These are phyloP conservation scores for Notechis scutatus DNA, from an alignment of 2,113 vertebrate genomes.

Conservation along the genomic window DNA sequence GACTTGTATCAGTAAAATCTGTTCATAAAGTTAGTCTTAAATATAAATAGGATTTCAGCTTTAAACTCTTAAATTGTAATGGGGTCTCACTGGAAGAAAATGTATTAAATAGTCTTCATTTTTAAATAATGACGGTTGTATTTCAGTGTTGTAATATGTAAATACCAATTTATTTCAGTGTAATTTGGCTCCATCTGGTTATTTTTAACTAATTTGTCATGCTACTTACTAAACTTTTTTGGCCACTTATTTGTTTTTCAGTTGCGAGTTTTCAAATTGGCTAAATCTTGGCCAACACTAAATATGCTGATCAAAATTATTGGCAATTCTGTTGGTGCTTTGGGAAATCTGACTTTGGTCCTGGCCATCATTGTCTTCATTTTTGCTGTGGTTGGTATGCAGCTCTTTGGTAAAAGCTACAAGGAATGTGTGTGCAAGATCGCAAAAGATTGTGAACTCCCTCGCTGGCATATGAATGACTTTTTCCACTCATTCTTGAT, in stretches of 20 bases:
- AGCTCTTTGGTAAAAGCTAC: slow-evolving; percentile 87
- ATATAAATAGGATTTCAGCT: background rate
- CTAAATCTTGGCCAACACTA: slow-evolving; percentile 96
- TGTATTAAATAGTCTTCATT: background rate
- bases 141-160: background rate
- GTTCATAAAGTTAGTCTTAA: background rate
- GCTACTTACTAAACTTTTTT: background rate
- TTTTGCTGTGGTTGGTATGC: slow-evolving; percentile 92
- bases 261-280: slow-evolving; percentile 96
- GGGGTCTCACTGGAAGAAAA: background rate
- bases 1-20: background rate
- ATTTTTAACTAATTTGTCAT: background rate
- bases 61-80: background rate
- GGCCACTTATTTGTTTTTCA: slow-evolving; percentile 64
- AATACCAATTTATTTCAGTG: background rate
- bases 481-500: slow-evolving; percentile 97
- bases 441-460: slow-evolving; percentile 64
- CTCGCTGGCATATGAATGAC: slow-evolving; percentile 95
- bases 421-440: slow-evolving; percentile 82
- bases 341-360: slow-evolving; percentile 89
- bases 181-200: slow-evolving; percentile 12
- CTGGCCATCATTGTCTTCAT: slow-evolving; percentile 93
- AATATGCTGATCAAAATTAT: slow-evolving; percentile 98
- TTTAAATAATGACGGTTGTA: background rate
- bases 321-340: slow-evolving; percentile 90